These are phyloP conservation scores for Sitta europaea DNA, from an alignment of 2,113 vertebrate genomes.

Conservation along the genomic window DNA sequence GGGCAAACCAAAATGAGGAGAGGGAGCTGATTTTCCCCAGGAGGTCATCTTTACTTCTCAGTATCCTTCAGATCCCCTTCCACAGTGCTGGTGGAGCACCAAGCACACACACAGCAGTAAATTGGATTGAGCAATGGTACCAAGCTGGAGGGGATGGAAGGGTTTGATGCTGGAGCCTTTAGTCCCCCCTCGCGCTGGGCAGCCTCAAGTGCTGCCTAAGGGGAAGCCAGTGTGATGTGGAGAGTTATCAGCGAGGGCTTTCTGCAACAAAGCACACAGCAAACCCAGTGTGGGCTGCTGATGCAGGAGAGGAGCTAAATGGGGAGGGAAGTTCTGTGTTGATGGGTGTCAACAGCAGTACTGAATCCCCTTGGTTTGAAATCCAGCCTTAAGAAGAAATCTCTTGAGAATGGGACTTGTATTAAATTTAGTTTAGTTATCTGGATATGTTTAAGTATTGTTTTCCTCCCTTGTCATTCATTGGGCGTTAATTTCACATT, in stretches of 20 bases:
- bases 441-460: conserved; percentile 17
- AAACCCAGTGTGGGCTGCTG: neutral
- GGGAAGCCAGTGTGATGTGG: neutral
- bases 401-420: neutral
- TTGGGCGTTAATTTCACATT: conserved; percentile 52
- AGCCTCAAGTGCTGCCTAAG: neutral
- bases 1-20: neutral
- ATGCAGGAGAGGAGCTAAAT: neutral
- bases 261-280: neutral
- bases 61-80: neutral
- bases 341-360: neutral
- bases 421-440: neutral
- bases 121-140: neutral
- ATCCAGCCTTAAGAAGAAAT: neutral
- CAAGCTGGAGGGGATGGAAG: neutral
- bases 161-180: neutral
- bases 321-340: neutral
- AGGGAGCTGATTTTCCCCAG: neutral
- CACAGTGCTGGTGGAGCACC: neutral
- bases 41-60: neutral
- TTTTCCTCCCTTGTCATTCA: conserved; percentile 16
- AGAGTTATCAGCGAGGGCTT: neutral
- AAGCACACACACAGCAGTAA: neutral
- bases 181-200: neutral
- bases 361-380: neutral